phyloP scores from a whole-genome alignment of 1,140 invertebrate species.

The Hormaphis cornu region DNA sequence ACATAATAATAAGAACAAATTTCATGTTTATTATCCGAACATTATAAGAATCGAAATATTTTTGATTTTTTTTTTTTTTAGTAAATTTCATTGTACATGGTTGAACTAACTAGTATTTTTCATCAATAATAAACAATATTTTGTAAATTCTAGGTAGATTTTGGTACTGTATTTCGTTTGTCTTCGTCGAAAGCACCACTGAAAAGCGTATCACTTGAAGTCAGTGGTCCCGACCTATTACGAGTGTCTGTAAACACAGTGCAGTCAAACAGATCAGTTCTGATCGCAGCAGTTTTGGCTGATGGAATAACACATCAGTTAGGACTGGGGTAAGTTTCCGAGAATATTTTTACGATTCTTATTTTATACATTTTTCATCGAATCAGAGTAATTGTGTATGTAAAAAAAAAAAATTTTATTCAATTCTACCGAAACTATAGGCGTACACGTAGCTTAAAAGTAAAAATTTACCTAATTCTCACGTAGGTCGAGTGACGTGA shows the following conservation, averaged over 20 bases:
- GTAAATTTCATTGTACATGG: too few species aligned
- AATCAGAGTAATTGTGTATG: neutral
- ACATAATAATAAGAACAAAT: too few species aligned
- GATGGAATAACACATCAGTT: constrained; percentile 25
- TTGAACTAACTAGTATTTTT: too few species aligned
- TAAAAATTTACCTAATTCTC: too few species aligned
- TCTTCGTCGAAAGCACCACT: neutral
- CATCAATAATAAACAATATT: too few species aligned
- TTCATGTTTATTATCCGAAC: too few species aligned
- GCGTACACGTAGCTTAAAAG: too few species aligned
- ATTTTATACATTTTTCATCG: neutral
- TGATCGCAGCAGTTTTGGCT: constrained; percentile 13
- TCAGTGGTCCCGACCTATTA: constrained; percentile 24
- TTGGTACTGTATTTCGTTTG: constrained; percentile 17
- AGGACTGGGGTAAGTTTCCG: neutral
- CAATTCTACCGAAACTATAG: too few species aligned
- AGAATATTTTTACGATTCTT: neutral
- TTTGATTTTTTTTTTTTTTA: too few species aligned
- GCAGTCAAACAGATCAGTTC: constrained; percentile 8
- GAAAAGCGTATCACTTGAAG: neutral
- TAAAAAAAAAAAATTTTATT: too few species aligned
- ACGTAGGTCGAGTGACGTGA: too few species aligned
- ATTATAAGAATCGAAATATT: too few species aligned
- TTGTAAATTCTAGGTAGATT: neutral
- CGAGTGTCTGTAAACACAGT: constrained; percentile 12